These are phyloP conservation scores for Columba guinea DNA, from an alignment of 2,797 vertebrate genomes.

Conservation along the genomic window DNA sequence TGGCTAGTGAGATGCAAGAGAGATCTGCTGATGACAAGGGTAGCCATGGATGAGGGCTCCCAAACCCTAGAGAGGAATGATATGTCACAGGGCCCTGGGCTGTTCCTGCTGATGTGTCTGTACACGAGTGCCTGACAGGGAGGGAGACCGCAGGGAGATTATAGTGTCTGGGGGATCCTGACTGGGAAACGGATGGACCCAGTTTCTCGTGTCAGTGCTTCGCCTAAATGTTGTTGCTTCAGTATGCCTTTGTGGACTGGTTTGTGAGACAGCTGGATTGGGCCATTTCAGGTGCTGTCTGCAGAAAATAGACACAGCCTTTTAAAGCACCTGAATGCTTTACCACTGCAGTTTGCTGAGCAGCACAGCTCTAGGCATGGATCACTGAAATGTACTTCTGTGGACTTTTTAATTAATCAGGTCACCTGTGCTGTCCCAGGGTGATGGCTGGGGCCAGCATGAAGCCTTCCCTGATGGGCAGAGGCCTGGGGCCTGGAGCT, in stretches of 20 bases:
- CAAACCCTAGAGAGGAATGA: background rate
- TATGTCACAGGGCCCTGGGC: accelerated
- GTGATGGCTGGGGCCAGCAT: background rate
- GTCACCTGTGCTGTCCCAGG: accelerated
- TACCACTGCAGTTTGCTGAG: background rate
- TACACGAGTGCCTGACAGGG: accelerated
- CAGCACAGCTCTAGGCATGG: background rate
- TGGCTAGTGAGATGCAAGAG: background rate
- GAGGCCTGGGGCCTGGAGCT: too few relatives aligned
- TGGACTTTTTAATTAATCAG: background rate
- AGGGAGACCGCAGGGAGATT: background rate
- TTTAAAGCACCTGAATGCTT: background rate
- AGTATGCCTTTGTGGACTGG: background rate
- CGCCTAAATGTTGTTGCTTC: accelerated
- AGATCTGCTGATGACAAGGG: accelerated
- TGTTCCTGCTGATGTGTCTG: background rate
- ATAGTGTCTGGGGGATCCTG: accelerated
- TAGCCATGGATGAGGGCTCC: accelerated
- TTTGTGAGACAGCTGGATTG: background rate
- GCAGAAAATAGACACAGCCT: background rate
- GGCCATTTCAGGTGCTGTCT: background rate
- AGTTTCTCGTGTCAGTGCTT: background rate
- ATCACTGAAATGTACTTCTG: accelerated
- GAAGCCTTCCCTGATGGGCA: background rate
- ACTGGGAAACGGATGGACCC: background rate